Base-by-base conservation (phyloP, 2,888 invertebrate genomes). In the Torymus texanus region DNA sequence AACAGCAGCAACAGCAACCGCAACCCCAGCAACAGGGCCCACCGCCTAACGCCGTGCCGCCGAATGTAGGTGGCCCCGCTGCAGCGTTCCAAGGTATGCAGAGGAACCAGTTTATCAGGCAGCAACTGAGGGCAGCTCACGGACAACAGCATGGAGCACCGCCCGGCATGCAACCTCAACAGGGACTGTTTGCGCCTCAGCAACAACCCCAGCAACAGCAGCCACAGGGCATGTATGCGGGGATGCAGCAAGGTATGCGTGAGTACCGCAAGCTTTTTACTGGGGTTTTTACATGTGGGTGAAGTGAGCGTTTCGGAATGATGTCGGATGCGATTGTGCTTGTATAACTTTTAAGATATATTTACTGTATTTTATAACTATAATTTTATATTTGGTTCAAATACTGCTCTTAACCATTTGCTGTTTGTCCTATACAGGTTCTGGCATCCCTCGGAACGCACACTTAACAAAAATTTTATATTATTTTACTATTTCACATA, bases 211-310 rank as follows among this genome's bases (percentile, higher is more conserved):
- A 41, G 41, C 84, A 83, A 50, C 82, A 87, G 55, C 94, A 92
- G 81, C 91, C 93, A 58, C 89, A 88, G 78, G 87, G 88, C 81
- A 85, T 89, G 86, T 94, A 94, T 80, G 91, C 92, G 2, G 92
- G 93, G 78, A 94, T 94, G 93, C 94, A 93, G 86, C 93, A 92
- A 87, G 88, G 89, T 87, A 78, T 80, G 78, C 55, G 2, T 56
- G 41, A 41, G 41, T 41, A 41, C 41, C 41, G 41, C 29, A 41
- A 41, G 41, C 41, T 41, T 41, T 21, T 13, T 41, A 41, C 41
- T 8, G 41, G 41, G 41, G 8, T 41, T 41, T 41, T 41, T 41
- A 41, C 41, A 8, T 8, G 8, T 41, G 41, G 41, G 8, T 41
- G 41, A 41, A 8, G 41, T 41, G 10, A 41, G 41, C 41, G 8